A percentile compares a stretch with the other conserved stretches of the same genome.
Conservation (phyloP, 2,888 invertebrate genomes). For the Pseudococcus longispinus region DNA sequence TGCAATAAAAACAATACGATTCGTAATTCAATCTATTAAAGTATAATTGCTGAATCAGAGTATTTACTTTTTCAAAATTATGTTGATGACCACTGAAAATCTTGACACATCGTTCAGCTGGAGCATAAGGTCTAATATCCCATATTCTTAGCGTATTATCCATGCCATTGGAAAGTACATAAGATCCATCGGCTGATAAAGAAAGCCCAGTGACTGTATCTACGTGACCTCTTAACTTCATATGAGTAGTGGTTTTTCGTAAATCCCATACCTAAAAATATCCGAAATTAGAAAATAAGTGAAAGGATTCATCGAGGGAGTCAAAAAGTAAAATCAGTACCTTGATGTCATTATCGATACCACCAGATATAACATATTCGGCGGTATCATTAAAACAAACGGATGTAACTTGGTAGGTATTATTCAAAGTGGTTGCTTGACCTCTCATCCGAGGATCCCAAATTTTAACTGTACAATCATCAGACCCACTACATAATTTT, state of each 20-base stretch:
- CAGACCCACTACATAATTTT: constrained; percentile 89
- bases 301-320: background rate
- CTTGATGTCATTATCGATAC: constrained; percentile 97
- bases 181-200: constrained; percentile 84
- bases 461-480: constrained; percentile 90
- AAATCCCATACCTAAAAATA: constrained; percentile 83
- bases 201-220: constrained; percentile 93
- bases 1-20: constrained; percentile 59
- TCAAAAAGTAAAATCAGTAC: constrained; percentile 61
- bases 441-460: constrained; percentile 92
- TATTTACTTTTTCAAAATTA: constrained; percentile 85
- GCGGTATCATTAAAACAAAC: constrained; percentile 95
- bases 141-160: constrained; percentile 94
- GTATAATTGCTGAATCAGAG: background rate
- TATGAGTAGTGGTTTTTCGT: constrained; percentile 83
- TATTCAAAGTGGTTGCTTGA: constrained; percentile 73
- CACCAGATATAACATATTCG: constrained; percentile 92
- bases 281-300: background rate
- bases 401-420: constrained; percentile 76
- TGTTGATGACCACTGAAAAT: constrained; percentile 92
- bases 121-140: constrained; percentile 96
- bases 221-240: constrained; percentile 88
- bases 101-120: constrained; percentile 91
- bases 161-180: constrained; percentile 94
- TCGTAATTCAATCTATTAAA: background rate